Percentiles rank a stretch among this genome's conserved stretches.
These are phyloP conservation scores for Gastracanthus pulcherrimus DNA, from an alignment of 2,888 invertebrate genomes.

Conservation along the genomic window DNA sequence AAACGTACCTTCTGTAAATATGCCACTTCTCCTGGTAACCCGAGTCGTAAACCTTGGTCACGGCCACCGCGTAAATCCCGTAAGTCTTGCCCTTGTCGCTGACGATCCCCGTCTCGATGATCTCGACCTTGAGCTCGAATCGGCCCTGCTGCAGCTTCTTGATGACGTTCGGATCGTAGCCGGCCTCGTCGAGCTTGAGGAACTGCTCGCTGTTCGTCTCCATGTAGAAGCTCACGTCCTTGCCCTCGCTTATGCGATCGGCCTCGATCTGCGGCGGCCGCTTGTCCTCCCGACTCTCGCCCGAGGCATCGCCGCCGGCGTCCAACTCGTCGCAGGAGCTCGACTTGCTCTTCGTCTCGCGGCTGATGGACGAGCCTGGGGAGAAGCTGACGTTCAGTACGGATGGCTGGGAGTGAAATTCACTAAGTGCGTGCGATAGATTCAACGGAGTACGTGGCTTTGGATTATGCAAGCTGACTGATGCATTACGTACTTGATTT, in stretches of 20 bases:
- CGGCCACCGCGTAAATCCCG: constrained; percentile 92
- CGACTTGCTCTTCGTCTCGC: constrained; percentile 54
- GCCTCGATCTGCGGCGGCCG: constrained; percentile 48
- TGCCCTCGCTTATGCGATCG: constrained; percentile 60
- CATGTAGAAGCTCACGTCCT: constrained; percentile 66
- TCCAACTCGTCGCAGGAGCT: constrained; percentile 59
- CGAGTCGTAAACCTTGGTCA: constrained; percentile 83
- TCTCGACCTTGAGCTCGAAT: constrained; percentile 72
- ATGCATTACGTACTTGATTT: too few species aligned
- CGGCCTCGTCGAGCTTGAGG: constrained; percentile 68
- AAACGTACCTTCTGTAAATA: constrained; percentile 89
- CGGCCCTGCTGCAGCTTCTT: constrained; percentile 74
- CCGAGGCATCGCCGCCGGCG: constrained; percentile 58
- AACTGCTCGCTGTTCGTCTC: constrained; percentile 68
- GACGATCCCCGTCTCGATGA: constrained; percentile 82
- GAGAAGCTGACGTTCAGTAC: too few species aligned
- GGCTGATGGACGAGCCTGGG: constrained; percentile 27
- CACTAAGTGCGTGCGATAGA: too few species aligned
- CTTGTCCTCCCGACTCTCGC: constrained; percentile 62
- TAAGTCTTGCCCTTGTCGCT: constrained; percentile 91
- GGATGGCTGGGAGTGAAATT: too few species aligned
- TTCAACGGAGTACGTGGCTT: too few species aligned
- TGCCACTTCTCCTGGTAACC: constrained; percentile 91
- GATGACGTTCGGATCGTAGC: constrained; percentile 72
- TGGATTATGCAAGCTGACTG: too few species aligned